These are phyloP conservation scores for Ivindomyrus marchei DNA, from an alignment of 2,113 vertebrate genomes.

Conservation along the genomic window DNA sequence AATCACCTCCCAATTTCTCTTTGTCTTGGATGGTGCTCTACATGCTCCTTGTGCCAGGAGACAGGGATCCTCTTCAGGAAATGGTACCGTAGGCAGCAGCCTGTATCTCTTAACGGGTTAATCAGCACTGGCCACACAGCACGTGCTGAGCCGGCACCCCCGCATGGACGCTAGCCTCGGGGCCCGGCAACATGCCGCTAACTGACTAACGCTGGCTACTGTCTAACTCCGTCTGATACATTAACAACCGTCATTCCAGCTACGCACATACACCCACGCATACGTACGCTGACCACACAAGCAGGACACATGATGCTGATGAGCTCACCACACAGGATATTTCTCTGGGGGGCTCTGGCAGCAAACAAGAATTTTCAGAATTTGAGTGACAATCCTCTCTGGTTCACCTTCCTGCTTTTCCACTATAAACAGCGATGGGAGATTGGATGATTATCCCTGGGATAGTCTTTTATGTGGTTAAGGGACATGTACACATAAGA, in stretches of 20 bases:
- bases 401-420: background rate
- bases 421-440: background rate
- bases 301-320: background rate
- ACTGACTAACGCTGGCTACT: background rate
- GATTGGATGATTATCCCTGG: background rate
- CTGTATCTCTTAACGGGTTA: background rate
- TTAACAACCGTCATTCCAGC: background rate
- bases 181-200: background rate
- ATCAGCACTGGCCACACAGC: background rate
- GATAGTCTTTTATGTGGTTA: background rate
- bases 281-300: background rate
- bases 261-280: background rate
- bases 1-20: background rate
- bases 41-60: background rate
- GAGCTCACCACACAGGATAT: background rate
- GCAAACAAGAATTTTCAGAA: background rate
- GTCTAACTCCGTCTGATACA: background rate
- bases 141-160: background rate
- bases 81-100: background rate
- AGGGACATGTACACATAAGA: background rate
- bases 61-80: background rate
- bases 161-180: background rate
- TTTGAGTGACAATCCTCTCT: background rate
- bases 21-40: background rate
- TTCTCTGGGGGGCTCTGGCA: background rate